Evolutionary conservation across 2,797 vertebrate species (phyloP).

Genomic region (Acridotheres tristis): DNA sequence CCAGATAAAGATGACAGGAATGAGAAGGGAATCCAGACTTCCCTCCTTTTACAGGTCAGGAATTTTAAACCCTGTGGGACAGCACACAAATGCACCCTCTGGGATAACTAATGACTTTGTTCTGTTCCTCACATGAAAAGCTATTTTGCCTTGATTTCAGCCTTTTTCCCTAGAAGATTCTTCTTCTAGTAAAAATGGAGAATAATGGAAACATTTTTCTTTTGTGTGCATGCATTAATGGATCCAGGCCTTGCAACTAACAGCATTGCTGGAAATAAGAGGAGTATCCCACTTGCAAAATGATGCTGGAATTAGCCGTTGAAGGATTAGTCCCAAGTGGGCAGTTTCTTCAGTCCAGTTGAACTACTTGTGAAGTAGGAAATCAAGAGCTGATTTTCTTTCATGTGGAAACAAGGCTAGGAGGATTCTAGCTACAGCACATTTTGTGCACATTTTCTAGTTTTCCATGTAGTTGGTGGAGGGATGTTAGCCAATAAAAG

Average conservation of each 20-base stretch:
- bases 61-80: slow-evolving; percentile 16
- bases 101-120: background rate
- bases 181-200: background rate
- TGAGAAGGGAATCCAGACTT: background rate
- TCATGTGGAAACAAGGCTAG: background rate
- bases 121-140: background rate
- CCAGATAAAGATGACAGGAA: background rate
- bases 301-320: background rate
- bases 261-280: background rate
- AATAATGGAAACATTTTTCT: background rate
- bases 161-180: background rate
- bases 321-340: background rate
- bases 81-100: background rate
- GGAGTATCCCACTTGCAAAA: background rate
- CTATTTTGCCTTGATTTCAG: background rate
- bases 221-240: background rate
- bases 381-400: background rate
- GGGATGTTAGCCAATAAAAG: background rate
- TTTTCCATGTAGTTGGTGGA: background rate
- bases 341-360: background rate
- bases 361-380: background rate
- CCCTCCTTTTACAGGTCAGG: background rate
- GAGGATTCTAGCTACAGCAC: background rate
- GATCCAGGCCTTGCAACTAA: background rate
- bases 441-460: background rate